Conservation (phyloP, 1,140 invertebrate genomes). For the Rhizoglyphus robini region DNA sequence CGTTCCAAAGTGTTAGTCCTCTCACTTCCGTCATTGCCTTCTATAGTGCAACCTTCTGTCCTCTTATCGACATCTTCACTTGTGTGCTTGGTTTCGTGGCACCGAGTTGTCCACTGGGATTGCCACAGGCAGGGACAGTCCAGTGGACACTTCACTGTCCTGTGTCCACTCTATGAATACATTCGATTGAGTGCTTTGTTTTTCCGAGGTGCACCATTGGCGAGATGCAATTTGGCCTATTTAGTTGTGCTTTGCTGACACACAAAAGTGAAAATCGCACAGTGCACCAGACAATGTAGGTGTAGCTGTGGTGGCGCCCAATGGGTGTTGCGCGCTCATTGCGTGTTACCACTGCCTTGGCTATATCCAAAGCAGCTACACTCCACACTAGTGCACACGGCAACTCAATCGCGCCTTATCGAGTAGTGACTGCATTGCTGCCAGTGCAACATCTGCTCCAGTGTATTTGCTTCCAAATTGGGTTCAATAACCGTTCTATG, state of each 20-base stretch:
- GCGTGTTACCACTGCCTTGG: neutral
- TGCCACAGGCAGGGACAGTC: neutral
- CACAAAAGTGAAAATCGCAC: neutral
- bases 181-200: neutral
- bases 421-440: neutral
- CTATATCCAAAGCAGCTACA: neutral
- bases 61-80: neutral
- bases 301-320: neutral
- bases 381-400: neutral
- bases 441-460: neutral
- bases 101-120: neutral
- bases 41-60: neutral
- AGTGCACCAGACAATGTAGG: constrained; percentile 7
- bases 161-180: neutral
- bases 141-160: neutral
- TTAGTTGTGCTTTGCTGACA: neutral
- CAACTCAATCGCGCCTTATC: neutral
- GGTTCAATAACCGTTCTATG: constrained; percentile 6
- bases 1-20: neutral
- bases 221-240: constrained; percentile 2
- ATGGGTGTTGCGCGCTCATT: neutral
- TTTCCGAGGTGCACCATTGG: neutral
- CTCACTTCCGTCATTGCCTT: neutral
- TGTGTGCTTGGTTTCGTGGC: neutral
- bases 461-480: neutral